A percentile compares a stretch with the other conserved stretches of the same genome.
phyloP scores from a whole-genome alignment of 37 sponge, comb jelly and placozoan species.

The Diacarnus erythraeanus region DNA sequence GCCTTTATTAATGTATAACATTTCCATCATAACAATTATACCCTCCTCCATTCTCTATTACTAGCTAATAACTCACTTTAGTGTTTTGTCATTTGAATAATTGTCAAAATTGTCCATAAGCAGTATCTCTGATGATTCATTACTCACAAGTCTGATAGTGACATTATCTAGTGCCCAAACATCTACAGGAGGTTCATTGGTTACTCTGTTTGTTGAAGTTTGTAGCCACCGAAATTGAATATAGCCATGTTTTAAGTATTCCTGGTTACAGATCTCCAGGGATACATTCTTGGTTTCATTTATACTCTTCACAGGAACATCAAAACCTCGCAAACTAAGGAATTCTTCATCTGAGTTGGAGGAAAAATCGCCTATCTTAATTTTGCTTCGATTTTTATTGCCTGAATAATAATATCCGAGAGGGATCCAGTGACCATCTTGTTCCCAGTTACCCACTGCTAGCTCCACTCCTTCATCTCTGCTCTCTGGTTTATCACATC shows the following conservation, averaged over 20 bases:
- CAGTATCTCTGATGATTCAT: not conserved
- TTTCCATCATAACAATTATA: not conserved
- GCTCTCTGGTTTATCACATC: not conserved
- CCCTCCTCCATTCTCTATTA: not conserved
- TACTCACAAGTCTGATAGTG: not conserved
- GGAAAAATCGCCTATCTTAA: not conserved
- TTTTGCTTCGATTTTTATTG: not conserved
- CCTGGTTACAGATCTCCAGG: not conserved
- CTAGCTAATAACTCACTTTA: too few relatives aligned
- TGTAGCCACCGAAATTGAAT: slow-evolving; percentile 17
- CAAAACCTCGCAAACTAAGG: not conserved
- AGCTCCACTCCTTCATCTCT: slow-evolving; percentile 6
- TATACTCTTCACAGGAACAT: not conserved
- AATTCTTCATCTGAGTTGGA: too few relatives aligned
- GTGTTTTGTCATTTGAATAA: too few relatives aligned
- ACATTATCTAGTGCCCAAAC: slow-evolving; percentile 2
- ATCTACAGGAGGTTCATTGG: not conserved
- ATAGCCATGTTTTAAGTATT: not conserved
- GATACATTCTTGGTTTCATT: not conserved
- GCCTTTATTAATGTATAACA: too few relatives aligned
- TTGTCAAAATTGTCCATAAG: slow-evolving; percentile 2
- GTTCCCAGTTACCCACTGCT: not conserved
- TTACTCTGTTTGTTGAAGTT: not conserved
- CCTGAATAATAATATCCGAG: not conserved
- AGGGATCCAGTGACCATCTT: not conserved